A percentile compares a stretch with the other conserved stretches of the same genome.
phyloP scores from a whole-genome alignment of 2,113 vertebrate genomes.

The Aphyosemion australe region DNA sequence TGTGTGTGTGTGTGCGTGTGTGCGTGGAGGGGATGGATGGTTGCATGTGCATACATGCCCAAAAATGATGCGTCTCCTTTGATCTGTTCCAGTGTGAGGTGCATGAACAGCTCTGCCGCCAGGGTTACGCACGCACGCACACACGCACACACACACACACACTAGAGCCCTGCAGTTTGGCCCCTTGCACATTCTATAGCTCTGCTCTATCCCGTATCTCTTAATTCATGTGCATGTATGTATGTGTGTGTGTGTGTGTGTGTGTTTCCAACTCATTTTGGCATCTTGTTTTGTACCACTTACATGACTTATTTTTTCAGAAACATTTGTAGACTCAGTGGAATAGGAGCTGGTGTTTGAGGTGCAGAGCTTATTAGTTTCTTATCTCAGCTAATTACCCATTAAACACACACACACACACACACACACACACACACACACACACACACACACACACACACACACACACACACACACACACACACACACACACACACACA shows the following conservation, averaged over 20 bases:
- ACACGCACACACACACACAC: too few relatives aligned
- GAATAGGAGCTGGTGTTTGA: constrained; percentile 68
- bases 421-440: constrained; percentile 29
- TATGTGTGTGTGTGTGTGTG: constrained; percentile 22
- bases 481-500: constrained; percentile 41
- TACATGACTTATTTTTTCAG: constrained; percentile 43
- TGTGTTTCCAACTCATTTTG: constrained; percentile 41
- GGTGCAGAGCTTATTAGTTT: constrained; percentile 70
- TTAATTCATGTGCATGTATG: neutral
- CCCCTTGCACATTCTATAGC: constrained; percentile 67
- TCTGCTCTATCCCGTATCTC: constrained; percentile 4
- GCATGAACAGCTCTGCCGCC: constrained; percentile 64
- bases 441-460: constrained; percentile 53
- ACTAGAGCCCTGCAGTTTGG: constrained; percentile 61
- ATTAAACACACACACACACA: constrained; percentile 69
- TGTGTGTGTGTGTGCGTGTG: neutral
- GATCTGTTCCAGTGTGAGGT: constrained; percentile 73
- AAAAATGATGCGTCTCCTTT: constrained; percentile 77
- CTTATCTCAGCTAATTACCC: constrained; percentile 75
- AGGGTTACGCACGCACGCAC: constrained; percentile 43
- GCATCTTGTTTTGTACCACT: constrained; percentile 41
- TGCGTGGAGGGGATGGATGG: constrained; percentile 11
- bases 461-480: constrained; percentile 40
- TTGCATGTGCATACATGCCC: constrained; percentile 63
- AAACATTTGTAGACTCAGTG: constrained; percentile 61